phyloP scores from a whole-genome alignment of 2,113 vertebrate species.

The Anolis carolinensis region DNA sequence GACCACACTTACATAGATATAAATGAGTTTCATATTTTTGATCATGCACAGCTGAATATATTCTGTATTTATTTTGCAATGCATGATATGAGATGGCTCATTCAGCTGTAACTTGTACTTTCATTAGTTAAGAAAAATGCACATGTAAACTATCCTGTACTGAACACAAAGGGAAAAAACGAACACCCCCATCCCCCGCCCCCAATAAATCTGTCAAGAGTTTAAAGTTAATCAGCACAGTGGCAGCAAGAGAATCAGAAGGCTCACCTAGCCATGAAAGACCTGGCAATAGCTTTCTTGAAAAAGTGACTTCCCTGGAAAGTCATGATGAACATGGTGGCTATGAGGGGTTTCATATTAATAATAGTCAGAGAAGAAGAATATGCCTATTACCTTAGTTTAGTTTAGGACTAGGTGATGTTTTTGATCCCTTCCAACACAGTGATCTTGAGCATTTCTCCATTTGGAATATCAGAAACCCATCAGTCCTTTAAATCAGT shows the following conservation, averaged over 20 bases:
- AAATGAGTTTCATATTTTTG: neutral
- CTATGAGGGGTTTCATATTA: neutral
- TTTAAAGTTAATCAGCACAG: neutral
- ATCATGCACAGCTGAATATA: neutral
- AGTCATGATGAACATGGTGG: neutral
- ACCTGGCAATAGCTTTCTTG: neutral
- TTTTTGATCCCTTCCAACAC: neutral
- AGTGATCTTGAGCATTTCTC: neutral
- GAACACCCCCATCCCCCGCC: no score
- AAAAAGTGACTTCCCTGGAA: neutral
- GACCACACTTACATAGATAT: no score
- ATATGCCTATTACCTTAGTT: neutral
- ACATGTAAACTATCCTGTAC: neutral
- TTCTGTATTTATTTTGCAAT: neutral
- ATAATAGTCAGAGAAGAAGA: slow-evolving; percentile 5
- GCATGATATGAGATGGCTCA: neutral
- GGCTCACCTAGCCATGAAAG: neutral
- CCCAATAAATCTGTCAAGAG: neutral
- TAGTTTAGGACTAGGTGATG: neutral
- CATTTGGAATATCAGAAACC: neutral
- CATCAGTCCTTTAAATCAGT: neutral
- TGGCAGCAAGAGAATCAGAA: neutral
- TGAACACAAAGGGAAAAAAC: neutral
- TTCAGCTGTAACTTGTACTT: neutral
- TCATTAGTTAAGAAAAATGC: neutral